Conservation (phyloP, 2,797 vertebrate genomes). For the Ispidina lecontei region DNA sequence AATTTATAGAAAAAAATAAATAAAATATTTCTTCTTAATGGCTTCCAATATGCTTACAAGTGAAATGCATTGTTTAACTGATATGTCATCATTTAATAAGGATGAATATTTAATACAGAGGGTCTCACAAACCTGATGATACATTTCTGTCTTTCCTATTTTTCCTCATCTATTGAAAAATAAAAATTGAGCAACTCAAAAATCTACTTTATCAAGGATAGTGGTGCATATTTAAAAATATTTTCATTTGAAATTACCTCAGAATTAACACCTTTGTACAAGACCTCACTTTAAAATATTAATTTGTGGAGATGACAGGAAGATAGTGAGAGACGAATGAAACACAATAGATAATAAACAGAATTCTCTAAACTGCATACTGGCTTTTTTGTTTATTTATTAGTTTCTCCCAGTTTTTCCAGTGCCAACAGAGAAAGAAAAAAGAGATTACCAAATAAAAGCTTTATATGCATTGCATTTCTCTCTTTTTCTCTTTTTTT, state of each 20-base stretch:
- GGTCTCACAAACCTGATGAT: background rate
- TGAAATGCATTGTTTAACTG: background rate
- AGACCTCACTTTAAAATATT: background rate
- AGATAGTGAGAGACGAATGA: background rate
- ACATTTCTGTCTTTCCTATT: background rate
- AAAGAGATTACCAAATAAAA: background rate
- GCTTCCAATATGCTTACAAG: background rate
- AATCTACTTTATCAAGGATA: background rate
- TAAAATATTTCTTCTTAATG: background rate
- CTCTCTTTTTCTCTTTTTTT: conserved; percentile 18
- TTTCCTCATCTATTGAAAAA: background rate
- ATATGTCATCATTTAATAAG: background rate
- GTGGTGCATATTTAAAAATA: background rate
- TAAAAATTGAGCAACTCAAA: background rate
- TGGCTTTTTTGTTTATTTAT: background rate
- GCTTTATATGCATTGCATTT: background rate
- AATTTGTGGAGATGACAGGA: background rate
- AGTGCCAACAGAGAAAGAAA: background rate
- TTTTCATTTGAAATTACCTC: background rate
- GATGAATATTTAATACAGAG: background rate
- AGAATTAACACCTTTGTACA: background rate
- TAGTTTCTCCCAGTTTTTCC: background rate
- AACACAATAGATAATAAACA: background rate
- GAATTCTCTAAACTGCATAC: background rate
- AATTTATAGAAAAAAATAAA: background rate